Percentiles rank a stretch among this genome's conserved stretches.
Evolutionary conservation across 2,113 vertebrate genomes (phyloP).

Genomic region (Mellivora capensis): DNA sequence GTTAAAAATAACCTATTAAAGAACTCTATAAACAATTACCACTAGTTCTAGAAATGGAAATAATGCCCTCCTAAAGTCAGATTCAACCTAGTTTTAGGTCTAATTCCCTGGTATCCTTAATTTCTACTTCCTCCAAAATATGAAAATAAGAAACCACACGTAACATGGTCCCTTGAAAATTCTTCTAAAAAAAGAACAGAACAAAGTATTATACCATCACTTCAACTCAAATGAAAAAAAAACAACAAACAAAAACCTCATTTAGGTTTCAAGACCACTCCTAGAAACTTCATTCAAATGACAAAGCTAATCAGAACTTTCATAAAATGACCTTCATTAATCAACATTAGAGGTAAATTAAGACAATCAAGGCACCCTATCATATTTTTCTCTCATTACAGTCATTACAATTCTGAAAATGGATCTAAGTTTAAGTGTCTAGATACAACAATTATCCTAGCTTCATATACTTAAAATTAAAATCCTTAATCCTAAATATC

Average conservation of each 20-base stretch:
- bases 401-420: not conserved
- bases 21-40: not conserved
- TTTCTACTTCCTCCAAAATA: conserved; percentile 19
- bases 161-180: not conserved
- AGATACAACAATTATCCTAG: not conserved
- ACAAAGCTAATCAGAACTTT: conserved; percentile 9
- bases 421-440: not conserved
- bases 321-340: conserved; percentile 30
- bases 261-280: not conserved
- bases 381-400: not conserved
- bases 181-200: not conserved
- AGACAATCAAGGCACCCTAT: not conserved
- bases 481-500: not conserved
- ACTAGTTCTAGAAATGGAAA: not conserved
- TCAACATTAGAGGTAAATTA: not conserved
- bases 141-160: not conserved
- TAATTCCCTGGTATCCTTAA: not conserved
- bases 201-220: not conserved
- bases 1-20: not conserved
- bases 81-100: not conserved
- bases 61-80: not conserved
- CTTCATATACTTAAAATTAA: not conserved
- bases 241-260: not conserved
- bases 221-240: not conserved
- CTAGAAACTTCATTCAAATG: conserved; percentile 6